These are phyloP conservation scores for Podarcis lilfordi DNA, from an alignment of 2,797 vertebrate genomes.

Conservation along the genomic window DNA sequence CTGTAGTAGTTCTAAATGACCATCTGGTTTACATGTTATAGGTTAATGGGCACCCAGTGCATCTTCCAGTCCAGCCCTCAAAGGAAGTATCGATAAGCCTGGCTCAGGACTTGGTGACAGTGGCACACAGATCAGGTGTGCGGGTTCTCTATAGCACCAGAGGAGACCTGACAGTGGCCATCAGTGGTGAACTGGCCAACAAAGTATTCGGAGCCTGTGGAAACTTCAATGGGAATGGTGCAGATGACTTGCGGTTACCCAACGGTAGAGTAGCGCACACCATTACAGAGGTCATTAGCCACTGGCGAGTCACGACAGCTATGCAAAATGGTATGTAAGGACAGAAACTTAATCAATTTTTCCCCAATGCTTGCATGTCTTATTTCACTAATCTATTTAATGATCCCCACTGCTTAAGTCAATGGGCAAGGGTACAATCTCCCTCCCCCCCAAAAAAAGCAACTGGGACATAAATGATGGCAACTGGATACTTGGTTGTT, in stretches of 20 bases:
- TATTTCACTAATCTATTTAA: neutral
- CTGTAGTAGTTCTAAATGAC: neutral
- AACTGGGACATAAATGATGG: neutral
- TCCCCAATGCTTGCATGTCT: neutral
- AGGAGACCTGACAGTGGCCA: slow-evolving; percentile 62
- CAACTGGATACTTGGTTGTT: neutral
- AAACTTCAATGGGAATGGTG: slow-evolving; percentile 73
- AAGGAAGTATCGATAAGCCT: slow-evolving; percentile 43
- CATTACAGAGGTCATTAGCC: slow-evolving; percentile 21
- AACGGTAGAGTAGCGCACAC: slow-evolving; percentile 4
- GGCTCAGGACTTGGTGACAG: slow-evolving; percentile 61
- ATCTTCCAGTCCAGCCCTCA: slow-evolving; percentile 64
- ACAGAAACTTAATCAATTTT: neutral
- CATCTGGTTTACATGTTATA: slow-evolving; percentile 24
- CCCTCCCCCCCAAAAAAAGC: neutral
- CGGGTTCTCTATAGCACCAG: slow-evolving; percentile 70
- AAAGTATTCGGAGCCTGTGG: slow-evolving; percentile 77
- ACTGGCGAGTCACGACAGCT: slow-evolving; percentile 18
- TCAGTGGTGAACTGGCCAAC: slow-evolving; percentile 57
- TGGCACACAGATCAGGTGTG: slow-evolving; percentile 61
- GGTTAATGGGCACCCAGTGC: slow-evolving; percentile 73
- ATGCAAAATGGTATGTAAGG: slow-evolving; percentile 6
- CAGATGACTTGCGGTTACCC: slow-evolving; percentile 75
- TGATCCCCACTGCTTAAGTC: no score
- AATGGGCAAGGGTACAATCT: neutral